Conservation (phyloP, 2,797 vertebrate genomes). For the Cichlasoma orientale region DNA sequence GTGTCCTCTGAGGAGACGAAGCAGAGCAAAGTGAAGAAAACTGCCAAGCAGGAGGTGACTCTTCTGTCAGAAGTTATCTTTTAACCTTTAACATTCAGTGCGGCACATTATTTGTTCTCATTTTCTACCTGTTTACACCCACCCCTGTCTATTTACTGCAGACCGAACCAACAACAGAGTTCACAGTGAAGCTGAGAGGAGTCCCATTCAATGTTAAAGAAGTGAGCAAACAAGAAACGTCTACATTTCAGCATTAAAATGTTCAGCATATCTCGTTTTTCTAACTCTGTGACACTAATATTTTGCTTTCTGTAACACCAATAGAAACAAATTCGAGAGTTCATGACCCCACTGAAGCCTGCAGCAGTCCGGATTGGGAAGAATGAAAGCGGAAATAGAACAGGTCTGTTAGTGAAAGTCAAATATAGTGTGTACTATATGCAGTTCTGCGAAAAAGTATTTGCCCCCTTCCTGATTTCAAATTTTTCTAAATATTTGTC, state of each 20-base stretch:
- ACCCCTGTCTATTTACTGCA: conserved; percentile 34
- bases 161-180: conserved; percentile 76
- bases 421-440: not conserved
- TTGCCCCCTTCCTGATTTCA: not conserved
- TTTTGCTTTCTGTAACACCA: conserved; percentile 1
- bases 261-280: not conserved
- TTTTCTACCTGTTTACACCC: not conserved
- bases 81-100: not conserved
- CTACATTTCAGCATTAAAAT: not conserved
- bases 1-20: conserved; percentile 41
- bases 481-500: not conserved
- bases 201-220: conserved; percentile 89
- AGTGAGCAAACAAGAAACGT: conserved; percentile 68
- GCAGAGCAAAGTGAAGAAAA: conserved; percentile 56
- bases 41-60: conserved; percentile 60
- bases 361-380: conserved; percentile 87
- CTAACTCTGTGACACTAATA: not conserved
- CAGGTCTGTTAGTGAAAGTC: conserved; percentile 76
- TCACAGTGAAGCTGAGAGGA: conserved; percentile 91
- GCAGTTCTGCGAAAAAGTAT: not conserved
- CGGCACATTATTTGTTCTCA: not conserved
- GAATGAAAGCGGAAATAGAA: conserved; percentile 86
- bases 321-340: conserved; percentile 90
- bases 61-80: not conserved
- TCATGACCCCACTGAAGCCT: conserved; percentile 91